These are phyloP conservation scores for Drosophila recens DNA, from an alignment of 2,888 invertebrate genomes.

Conservation along the genomic window DNA sequence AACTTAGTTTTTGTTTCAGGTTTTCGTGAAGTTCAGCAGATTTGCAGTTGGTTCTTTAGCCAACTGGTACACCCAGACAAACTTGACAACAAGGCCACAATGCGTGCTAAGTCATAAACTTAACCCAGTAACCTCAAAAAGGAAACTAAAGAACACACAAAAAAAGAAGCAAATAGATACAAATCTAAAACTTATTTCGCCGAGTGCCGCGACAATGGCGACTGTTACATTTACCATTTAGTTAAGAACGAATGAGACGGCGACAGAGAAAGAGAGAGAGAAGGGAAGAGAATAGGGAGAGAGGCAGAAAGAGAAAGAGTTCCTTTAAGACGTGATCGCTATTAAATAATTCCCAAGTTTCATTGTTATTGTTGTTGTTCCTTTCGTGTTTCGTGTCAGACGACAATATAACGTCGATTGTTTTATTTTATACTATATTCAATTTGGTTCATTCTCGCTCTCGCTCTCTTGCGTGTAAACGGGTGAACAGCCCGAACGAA, in stretches of 20 bases:
- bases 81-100: conserved; percentile 51
- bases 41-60: conserved; percentile 16
- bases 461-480: neutral
- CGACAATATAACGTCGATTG: conserved; percentile 74
- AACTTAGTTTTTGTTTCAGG: conserved; percentile 4
- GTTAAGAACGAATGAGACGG: conserved; percentile 1
- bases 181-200: conserved; percentile 51
- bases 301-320: neutral
- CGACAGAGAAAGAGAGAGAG: neutral
- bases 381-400: conserved; percentile 65
- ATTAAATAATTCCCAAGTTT: conserved; percentile 26
- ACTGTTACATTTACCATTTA: conserved; percentile 38
- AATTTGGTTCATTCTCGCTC: conserved; percentile 43
- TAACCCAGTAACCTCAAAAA: conserved; percentile 72
- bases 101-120: conserved; percentile 71
- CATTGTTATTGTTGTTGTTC: conserved; percentile 14
- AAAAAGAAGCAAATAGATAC: conserved; percentile 4
- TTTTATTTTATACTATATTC: conserved; percentile 64
- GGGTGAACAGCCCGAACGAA: conserved; percentile 13
- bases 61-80: conserved; percentile 12
- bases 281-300: neutral
- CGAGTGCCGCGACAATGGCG: conserved; percentile 55
- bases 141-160: conserved; percentile 25
- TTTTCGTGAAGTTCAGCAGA: neutral
- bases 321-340: conserved; percentile 29